Percentiles rank a stretch among this genome's conserved stretches.
Conservation (phyloP, 2,888 invertebrate genomes). For the Chloroclysta siterata region DNA sequence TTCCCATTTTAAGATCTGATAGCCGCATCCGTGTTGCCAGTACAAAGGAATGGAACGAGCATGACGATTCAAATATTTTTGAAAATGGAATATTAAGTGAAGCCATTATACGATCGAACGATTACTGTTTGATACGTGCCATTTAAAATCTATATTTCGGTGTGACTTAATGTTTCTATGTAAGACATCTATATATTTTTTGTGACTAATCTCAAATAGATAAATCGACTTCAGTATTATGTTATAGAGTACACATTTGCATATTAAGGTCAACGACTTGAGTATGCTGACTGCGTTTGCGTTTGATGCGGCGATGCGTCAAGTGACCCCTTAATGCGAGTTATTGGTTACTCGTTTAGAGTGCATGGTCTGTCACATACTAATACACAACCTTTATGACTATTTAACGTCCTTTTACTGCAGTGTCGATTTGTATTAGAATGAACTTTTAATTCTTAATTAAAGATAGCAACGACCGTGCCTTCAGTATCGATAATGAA, state of each 20-base stretch:
- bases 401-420: slow-evolving; percentile 39
- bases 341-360: slow-evolving; percentile 81
- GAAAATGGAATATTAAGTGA: slow-evolving; percentile 84
- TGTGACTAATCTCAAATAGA: slow-evolving; percentile 23
- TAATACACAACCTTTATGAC: slow-evolving; percentile 38
- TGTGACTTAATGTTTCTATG: slow-evolving; percentile 38
- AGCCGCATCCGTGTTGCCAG: slow-evolving; percentile 70
- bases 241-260: slow-evolving; percentile 58
- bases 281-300: slow-evolving; percentile 73
- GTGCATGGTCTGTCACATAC: slow-evolving; percentile 65
- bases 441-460: slow-evolving; percentile 18
- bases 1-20: slow-evolving; percentile 82
- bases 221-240: slow-evolving; percentile 22
- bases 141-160: slow-evolving; percentile 61
- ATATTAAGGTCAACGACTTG: slow-evolving; percentile 78
- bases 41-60: slow-evolving; percentile 81
- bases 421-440: slow-evolving; percentile 18
- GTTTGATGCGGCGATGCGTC: slow-evolving; percentile 72
- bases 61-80: slow-evolving; percentile 84
- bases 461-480: slow-evolving; percentile 17
- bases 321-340: slow-evolving; percentile 80
- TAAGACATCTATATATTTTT: slow-evolving; percentile 37
- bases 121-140: slow-evolving; percentile 74
- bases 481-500: slow-evolving; percentile 30
- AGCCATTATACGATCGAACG: slow-evolving; percentile 79